Percentiles rank a stretch among this genome's conserved stretches.
Conservation (phyloP, 2,113 vertebrate species). For the Isurus oxyrinchus region DNA sequence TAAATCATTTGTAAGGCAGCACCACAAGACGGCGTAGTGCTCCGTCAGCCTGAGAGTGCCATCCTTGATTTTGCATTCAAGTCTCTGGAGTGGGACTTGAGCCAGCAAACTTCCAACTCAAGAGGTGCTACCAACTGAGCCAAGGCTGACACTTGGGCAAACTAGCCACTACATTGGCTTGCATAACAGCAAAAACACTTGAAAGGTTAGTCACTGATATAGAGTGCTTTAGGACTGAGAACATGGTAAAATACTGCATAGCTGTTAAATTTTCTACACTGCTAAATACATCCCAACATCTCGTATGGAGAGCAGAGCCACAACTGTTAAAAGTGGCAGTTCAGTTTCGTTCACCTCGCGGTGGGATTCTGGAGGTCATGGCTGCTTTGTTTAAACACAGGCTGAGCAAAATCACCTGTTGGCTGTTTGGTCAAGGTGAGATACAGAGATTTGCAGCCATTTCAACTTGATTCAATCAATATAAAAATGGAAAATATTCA, state of each 20-base stretch:
- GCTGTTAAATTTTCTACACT: background rate
- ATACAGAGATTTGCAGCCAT: background rate
- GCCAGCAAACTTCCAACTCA: background rate
- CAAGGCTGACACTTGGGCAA: background rate
- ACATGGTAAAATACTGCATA: background rate
- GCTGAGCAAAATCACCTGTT: background rate
- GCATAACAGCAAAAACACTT: background rate
- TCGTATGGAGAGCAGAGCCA: background rate
- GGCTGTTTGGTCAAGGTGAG: background rate
- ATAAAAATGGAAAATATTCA: background rate
- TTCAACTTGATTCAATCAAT: conserved; percentile 7
- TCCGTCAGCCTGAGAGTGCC: background rate
- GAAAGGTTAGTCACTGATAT: background rate
- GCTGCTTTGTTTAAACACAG: background rate
- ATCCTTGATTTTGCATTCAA: background rate
- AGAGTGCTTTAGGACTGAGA: background rate
- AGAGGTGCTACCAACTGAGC: background rate
- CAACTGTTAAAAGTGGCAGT: background rate
- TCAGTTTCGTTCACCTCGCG: background rate
- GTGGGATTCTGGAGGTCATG: background rate
- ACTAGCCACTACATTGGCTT: background rate
- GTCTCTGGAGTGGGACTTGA: background rate
- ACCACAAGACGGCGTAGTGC: background rate
- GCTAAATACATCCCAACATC: background rate
- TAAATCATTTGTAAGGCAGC: background rate